Evolutionary conservation across 2,888 invertebrate genomes (phyloP).

Genomic region (Rhogogaster chlorosoma): DNA sequence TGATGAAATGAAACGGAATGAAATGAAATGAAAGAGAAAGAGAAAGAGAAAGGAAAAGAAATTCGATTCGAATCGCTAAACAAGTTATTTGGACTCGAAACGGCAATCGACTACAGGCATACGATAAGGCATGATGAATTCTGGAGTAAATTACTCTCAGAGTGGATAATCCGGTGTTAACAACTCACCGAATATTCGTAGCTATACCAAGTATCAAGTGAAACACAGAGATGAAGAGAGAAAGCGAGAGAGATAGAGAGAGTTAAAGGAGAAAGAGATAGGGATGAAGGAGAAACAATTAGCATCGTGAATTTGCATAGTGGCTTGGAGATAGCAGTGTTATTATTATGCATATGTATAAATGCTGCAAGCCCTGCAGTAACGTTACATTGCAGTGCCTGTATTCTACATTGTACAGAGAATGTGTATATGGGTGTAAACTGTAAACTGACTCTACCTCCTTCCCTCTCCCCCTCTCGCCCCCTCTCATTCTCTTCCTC

Average conservation of each 20-base stretch:
- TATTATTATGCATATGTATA: constrained; percentile 4
- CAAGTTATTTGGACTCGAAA: not conserved
- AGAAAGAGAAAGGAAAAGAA: constrained; percentile 1
- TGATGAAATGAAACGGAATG: not conserved
- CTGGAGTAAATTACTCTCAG: constrained; percentile 20
- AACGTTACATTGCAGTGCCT: not conserved
- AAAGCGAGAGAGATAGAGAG: not conserved
- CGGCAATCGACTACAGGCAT: not conserved
- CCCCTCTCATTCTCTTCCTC: not conserved
- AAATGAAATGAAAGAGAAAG: not conserved
- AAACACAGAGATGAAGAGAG: not conserved
- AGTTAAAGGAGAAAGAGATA: not conserved
- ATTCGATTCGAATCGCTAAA: not conserved
- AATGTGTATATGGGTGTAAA: not conserved
- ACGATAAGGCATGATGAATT: constrained; percentile 2
- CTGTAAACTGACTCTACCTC: not conserved
- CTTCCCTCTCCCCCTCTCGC: not conserved
- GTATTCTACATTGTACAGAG: not conserved
- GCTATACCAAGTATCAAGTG: not conserved
- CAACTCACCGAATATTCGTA: not conserved
- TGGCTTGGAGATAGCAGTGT: not conserved
- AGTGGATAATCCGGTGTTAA: constrained; percentile 40
- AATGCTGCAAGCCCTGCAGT: not conserved
- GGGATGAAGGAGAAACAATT: constrained; percentile 25
- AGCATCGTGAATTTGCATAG: constrained; percentile 41